A percentile compares a stretch with the other conserved stretches of the same genome.
phyloP scores from a whole-genome alignment of 2,113 vertebrate species.

The Barnardius zonarius region DNA sequence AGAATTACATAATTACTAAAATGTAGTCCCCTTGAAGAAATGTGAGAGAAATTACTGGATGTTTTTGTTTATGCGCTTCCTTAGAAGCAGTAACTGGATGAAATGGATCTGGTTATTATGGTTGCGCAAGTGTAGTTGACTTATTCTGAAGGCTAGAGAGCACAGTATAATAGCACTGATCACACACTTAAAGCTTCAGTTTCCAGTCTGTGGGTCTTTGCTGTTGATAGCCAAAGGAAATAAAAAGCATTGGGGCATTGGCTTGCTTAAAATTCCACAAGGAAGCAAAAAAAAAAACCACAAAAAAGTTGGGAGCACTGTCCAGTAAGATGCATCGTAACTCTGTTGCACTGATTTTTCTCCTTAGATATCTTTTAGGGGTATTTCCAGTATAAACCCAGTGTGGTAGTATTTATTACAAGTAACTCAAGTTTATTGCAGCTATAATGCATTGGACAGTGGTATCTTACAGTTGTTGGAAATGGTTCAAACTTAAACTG shows the following conservation, averaged over 20 bases:
- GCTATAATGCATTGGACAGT: not conserved
- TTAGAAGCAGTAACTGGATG: not conserved
- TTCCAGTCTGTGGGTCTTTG: not conserved
- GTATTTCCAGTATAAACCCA: not conserved
- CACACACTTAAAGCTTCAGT: not conserved
- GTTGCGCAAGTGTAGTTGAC: not conserved
- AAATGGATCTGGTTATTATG: not conserved
- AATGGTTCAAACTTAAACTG: not conserved
- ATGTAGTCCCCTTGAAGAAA: not conserved
- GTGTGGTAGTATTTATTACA: not conserved
- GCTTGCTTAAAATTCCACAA: not conserved
- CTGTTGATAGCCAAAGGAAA: not conserved
- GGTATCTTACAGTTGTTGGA: not conserved
- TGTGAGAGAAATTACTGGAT: not conserved
- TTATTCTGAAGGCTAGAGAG: not conserved
- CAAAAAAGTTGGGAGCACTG: not conserved
- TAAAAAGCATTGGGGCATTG: not conserved
- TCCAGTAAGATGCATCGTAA: not conserved
- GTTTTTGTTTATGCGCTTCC: not conserved
- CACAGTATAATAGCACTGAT: not conserved
- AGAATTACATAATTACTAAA: not conserved
- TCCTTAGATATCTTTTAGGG: not conserved
- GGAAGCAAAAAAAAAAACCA: not conserved
- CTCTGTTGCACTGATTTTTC: not conserved
- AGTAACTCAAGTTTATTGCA: not conserved